Conservation (phyloP, 2,113 vertebrate genomes). For the Columba livia region DNA sequence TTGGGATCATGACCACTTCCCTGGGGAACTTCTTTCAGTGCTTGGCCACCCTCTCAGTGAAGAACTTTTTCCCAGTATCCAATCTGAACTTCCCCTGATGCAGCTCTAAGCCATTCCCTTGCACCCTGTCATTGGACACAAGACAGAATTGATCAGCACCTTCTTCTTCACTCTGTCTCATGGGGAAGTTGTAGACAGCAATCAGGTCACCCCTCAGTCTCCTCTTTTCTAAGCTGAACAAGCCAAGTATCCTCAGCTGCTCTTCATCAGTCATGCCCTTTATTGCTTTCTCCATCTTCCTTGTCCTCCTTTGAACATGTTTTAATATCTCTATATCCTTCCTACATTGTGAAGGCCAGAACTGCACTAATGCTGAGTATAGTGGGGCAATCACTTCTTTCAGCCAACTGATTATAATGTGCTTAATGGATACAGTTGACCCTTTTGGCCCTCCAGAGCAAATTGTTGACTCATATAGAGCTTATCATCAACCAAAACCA, state of each 20-base stretch:
- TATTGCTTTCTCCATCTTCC: neutral
- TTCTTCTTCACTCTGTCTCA: neutral
- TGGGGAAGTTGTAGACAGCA: neutral
- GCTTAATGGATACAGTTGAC: neutral
- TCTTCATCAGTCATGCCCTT: neutral
- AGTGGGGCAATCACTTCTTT: neutral
- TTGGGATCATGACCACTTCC: neutral
- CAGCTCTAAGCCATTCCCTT: neutral
- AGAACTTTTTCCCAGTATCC: neutral
- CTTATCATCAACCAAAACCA: neutral
- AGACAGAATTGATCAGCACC: neutral
- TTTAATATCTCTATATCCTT: neutral
- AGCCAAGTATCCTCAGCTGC: neutral
- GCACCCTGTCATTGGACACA: neutral
- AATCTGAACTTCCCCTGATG: neutral
- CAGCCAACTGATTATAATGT: accelerated
- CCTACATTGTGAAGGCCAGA: neutral
- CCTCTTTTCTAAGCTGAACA: neutral
- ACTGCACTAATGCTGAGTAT: neutral
- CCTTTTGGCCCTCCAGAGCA: neutral
- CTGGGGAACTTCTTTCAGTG: neutral
- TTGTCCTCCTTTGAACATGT: neutral
- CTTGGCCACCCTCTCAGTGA: neutral
- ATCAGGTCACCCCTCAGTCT: neutral
- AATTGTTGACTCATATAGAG: neutral